A percentile compares a stretch with the other conserved stretches of the same genome.
Conservation (phyloP, 1,140 invertebrate genomes). For the Aphaenogaster floridana region DNA sequence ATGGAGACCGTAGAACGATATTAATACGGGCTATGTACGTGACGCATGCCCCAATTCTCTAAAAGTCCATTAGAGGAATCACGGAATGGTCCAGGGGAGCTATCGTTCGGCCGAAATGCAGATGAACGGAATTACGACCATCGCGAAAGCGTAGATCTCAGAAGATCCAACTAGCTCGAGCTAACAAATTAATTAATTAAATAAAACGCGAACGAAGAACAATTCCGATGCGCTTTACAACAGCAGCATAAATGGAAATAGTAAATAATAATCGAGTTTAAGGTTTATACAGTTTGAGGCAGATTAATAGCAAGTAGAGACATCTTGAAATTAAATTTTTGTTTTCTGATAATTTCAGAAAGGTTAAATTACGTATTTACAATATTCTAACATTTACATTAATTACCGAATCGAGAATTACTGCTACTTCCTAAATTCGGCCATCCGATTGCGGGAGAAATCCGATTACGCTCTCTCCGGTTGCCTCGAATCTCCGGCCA, state of each 20-base stretch:
- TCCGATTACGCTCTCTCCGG: neutral
- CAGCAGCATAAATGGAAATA: neutral
- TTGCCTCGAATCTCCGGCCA: neutral
- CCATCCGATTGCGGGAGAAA: neutral
- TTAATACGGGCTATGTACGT: constrained; percentile 68
- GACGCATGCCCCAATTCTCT: constrained; percentile 77
- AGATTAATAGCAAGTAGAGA: neutral
- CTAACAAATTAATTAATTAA: constrained; percentile 9
- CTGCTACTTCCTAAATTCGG: neutral
- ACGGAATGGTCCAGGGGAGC: constrained; percentile 40
- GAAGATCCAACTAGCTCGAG: neutral
- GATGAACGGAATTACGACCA: constrained; percentile 15
- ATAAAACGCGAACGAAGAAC: neutral
- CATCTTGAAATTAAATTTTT: neutral
- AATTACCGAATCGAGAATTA: neutral
- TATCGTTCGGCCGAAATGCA: constrained; percentile 45
- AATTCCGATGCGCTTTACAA: neutral
- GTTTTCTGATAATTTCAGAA: neutral
- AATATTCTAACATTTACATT: neutral
- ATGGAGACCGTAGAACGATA: constrained; percentile 64
- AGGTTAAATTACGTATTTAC: neutral
- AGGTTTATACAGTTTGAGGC: neutral
- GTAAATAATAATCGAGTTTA: neutral
- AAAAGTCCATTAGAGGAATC: constrained; percentile 76
- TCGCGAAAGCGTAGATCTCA: neutral